Conservation (phyloP, 2,113 vertebrate genomes). For the Apodemus sylvaticus region DNA sequence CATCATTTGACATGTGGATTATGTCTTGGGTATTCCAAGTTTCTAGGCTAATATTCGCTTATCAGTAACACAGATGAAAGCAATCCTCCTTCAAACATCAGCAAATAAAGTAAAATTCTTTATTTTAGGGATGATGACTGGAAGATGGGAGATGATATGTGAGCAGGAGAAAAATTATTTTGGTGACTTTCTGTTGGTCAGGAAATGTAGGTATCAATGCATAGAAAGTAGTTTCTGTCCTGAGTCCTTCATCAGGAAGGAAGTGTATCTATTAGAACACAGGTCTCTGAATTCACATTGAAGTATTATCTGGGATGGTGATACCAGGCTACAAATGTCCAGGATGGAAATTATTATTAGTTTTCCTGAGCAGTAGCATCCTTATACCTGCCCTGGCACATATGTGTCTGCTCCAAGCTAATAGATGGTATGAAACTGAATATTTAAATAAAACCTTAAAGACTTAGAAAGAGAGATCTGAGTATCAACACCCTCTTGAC, state of each 20-base stretch:
- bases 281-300: background rate
- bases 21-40: too few species aligned
- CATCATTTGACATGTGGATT: too few species aligned
- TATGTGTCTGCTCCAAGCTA: background rate
- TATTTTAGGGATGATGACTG: too few species aligned
- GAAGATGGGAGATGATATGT: background rate
- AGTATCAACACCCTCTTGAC: background rate
- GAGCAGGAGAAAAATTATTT: background rate
- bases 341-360: background rate
- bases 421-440: background rate
- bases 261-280: background rate
- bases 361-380: background rate
- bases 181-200: background rate
- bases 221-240: background rate
- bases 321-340: background rate
- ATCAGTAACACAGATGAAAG: slow-evolving; percentile 35
- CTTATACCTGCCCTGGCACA: background rate
- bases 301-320: background rate
- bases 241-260: background rate
- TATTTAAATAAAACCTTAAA: background rate
- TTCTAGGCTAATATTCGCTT: too few species aligned
- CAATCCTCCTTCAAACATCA: background rate
- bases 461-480: background rate
- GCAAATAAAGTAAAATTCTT: background rate
- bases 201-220: background rate